These are phyloP conservation scores for Psix sp. DNA, from an alignment of 1,140 invertebrate species.

Conservation along the genomic window DNA sequence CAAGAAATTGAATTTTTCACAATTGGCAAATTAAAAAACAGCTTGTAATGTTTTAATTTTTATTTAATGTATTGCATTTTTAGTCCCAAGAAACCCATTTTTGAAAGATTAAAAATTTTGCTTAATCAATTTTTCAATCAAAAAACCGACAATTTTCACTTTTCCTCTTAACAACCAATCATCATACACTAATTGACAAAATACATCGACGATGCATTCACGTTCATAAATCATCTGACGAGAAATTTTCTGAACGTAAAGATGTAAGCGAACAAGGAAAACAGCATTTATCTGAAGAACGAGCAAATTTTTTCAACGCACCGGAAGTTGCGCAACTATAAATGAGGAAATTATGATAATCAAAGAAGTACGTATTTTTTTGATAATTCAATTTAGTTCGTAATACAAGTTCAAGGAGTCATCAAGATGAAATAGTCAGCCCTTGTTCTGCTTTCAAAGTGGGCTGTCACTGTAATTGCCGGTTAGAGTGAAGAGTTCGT, in stretches of 20 bases:
- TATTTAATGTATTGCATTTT: too few species aligned
- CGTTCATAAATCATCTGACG: conserved; percentile 47
- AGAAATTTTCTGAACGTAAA: conserved; percentile 45
- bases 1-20: too few species aligned
- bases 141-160: conserved; percentile 24
- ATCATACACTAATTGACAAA: conserved; percentile 32
- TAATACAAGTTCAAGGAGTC: conserved; percentile 20
- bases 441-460: conserved; percentile 15
- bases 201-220: conserved; percentile 8
- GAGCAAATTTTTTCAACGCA: conserved; percentile 24
- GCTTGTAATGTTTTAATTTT: too few species aligned
- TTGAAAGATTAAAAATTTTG: too few species aligned
- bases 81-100: too few species aligned
- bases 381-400: conserved; percentile 34
- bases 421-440: conserved; percentile 25
- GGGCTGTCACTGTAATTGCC: conserved; percentile 44
- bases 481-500: conserved; percentile 13
- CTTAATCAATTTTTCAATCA: too few species aligned
- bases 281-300: conserved; percentile 30
- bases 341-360: conserved; percentile 47
- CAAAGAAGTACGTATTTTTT: conserved; percentile 45
- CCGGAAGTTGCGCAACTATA: conserved; percentile 32
- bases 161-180: conserved; percentile 19
- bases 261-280: conserved; percentile 50
- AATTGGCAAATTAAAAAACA: too few species aligned